Conservation (phyloP, 2,797 vertebrate species). For the Clarias pachynema region DNA sequence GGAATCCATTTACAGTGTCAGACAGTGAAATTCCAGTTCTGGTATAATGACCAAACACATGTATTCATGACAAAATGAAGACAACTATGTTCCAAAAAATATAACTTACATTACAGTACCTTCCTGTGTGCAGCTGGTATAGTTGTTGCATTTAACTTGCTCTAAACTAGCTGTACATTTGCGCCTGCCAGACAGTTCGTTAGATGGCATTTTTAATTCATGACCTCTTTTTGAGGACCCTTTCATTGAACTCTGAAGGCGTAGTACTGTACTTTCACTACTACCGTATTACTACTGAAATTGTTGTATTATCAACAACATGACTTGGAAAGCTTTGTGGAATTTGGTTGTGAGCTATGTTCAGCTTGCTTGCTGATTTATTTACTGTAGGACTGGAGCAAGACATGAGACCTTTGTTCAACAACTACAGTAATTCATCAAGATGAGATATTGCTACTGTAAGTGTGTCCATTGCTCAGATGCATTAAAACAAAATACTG, state of each 20-base stretch:
- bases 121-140: constrained; percentile 47
- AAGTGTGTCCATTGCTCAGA: constrained; percentile 51
- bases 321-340: constrained; percentile 52
- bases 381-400: constrained; percentile 44
- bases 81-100: constrained; percentile 60
- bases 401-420: constrained; percentile 60
- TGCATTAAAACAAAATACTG: constrained; percentile 25
- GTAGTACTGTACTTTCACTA: no score
- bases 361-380: constrained; percentile 60
- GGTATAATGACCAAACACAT: constrained; percentile 73
- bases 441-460: constrained; percentile 48
- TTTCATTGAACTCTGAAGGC: neutral
- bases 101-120: constrained; percentile 34
- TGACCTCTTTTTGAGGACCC: neutral
- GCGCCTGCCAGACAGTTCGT: constrained; percentile 1
- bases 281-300: neutral
- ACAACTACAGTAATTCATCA: constrained; percentile 61
- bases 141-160: constrained; percentile 32
- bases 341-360: constrained; percentile 40
- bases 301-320: constrained; percentile 48
- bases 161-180: no score
- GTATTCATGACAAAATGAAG: constrained; percentile 66
- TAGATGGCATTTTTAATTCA: constrained; percentile 45
- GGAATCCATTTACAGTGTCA: constrained; percentile 74
- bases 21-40: constrained; percentile 72